A percentile compares a stretch with the other conserved stretches of the same genome.
Evolutionary conservation across 2,113 vertebrate genomes (phyloP).

Genomic region (Psilopsiagon aymara): DNA sequence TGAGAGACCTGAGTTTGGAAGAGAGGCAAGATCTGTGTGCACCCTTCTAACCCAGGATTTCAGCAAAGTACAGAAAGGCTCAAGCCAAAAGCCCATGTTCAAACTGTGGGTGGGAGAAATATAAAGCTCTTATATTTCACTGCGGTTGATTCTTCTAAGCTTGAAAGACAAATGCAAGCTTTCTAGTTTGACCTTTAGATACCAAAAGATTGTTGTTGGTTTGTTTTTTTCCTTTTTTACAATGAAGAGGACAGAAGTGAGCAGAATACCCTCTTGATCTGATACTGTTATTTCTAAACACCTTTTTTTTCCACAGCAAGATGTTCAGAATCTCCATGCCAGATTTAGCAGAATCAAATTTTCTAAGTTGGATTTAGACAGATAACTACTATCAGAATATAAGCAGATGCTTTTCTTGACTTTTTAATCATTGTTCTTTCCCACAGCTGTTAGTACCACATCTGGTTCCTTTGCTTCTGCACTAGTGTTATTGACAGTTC

Average conservation of each 20-base stretch:
- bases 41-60: not conserved
- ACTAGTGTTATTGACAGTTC: not conserved
- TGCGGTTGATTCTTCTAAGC: not conserved
- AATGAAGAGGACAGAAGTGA: not conserved
- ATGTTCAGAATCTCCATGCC: constrained; percentile 20
- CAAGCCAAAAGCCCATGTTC: not conserved
- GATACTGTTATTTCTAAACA: not conserved
- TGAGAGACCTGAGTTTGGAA: not conserved
- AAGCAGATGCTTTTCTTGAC: constrained; percentile 38
- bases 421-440: not conserved
- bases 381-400: constrained; percentile 1
- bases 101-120: not conserved
- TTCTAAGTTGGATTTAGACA: constrained; percentile 32
- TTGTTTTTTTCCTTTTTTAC: not conserved
- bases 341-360: constrained; percentile 19
- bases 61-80: not conserved
- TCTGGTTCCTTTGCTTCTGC: not conserved
- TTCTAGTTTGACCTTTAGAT: not conserved
- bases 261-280: not conserved
- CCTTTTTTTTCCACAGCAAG: not conserved
- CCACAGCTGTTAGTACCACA: not conserved
- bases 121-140: not conserved
- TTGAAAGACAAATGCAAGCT: not conserved
- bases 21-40: not conserved
- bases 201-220: not conserved